phyloP scores from a whole-genome alignment of 2,888 invertebrate genomes.

The Napeogenes inachia region DNA sequence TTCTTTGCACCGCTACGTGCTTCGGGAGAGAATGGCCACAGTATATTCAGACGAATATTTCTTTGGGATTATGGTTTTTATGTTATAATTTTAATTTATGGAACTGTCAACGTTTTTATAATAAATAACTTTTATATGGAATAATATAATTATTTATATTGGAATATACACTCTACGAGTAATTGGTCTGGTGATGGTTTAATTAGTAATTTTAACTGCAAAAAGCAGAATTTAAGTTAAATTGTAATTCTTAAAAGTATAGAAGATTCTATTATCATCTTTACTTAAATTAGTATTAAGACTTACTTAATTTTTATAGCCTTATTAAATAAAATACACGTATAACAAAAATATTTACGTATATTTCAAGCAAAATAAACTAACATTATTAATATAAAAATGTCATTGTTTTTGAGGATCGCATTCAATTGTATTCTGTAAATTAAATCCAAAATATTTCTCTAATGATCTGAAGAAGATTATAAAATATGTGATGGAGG shows the following conservation, averaged over 20 bases:
- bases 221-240: neutral
- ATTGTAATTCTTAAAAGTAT: neutral
- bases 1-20: slow-evolving; percentile 68
- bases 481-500: slow-evolving; percentile 65
- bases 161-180: neutral
- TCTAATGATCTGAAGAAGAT: slow-evolving; percentile 64
- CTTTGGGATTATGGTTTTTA: slow-evolving; percentile 6
- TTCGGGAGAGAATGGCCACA: slow-evolving; percentile 60
- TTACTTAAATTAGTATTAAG: neutral
- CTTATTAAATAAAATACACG: too few species aligned
- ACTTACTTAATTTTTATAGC: too few species aligned
- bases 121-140: neutral
- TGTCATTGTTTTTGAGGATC: slow-evolving; percentile 65
- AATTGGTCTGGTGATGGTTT: too few species aligned
- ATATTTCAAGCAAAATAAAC: neutral
- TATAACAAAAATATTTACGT: neutral
- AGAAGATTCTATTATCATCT: neutral
- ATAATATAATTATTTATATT: neutral
- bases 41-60: slow-evolving; percentile 36
- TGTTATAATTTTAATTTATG: slow-evolving; percentile 4
- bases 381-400: slow-evolving; percentile 50
- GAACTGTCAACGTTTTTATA: slow-evolving; percentile 1
- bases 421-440: slow-evolving; percentile 74
- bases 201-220: too few species aligned
- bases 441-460: slow-evolving; percentile 59